A percentile compares a stretch with the other conserved stretches of the same genome.
phyloP scores from a whole-genome alignment of 2,888 invertebrate species.

The Cordilura impudica region DNA sequence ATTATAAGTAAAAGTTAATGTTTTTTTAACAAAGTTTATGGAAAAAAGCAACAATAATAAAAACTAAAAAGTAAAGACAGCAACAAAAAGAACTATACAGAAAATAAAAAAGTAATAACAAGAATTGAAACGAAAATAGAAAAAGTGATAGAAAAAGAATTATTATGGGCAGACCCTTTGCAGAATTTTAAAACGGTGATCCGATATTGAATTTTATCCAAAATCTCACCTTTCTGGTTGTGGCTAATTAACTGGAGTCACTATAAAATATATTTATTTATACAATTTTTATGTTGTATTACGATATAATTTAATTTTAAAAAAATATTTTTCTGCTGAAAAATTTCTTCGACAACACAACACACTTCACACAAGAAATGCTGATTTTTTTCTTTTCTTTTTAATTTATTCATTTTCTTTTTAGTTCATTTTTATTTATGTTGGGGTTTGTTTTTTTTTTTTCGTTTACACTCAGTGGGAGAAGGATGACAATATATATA shows the following conservation, averaged over 20 bases:
- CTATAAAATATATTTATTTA: neutral
- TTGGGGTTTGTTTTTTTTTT: conserved; percentile 8
- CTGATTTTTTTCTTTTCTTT: conserved; percentile 24
- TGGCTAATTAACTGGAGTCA: neutral
- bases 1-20: too few relatives aligned
- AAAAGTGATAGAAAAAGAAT: too few relatives aligned
- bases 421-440: neutral
- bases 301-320: conserved; percentile 17
- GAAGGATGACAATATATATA: conserved; percentile 44
- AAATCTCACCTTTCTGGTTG: neutral
- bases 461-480: conserved; percentile 7
- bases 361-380: conserved; percentile 42
- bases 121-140: too few relatives aligned
- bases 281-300: neutral
- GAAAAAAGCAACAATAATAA: too few relatives aligned
- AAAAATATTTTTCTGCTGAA: conserved; percentile 29
- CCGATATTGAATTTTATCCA: neutral
- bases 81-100: neutral
- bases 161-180: neutral
- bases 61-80: neutral
- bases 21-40: too few relatives aligned
- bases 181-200: neutral
- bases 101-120: too few relatives aligned
- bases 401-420: neutral
- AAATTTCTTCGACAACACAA: conserved; percentile 41